Evolutionary conservation across 2,797 vertebrate genomes (phyloP).

Genomic region (Lateolabrax maculatus): DNA sequence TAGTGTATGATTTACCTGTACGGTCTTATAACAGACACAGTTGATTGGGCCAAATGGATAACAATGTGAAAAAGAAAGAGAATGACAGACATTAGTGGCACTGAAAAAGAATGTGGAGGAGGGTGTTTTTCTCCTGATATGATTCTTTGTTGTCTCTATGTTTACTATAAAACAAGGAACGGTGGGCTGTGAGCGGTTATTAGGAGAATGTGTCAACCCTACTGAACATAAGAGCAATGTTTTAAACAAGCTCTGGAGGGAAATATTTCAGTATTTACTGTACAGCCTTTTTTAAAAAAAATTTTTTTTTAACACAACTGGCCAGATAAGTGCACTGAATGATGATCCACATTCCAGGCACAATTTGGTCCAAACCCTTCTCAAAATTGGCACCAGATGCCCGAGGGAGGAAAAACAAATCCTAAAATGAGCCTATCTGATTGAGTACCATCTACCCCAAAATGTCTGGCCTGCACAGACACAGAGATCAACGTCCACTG

Average conservation of each 20-base stretch:
- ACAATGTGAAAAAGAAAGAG: slow-evolving; percentile 57
- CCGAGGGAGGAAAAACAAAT: slow-evolving; percentile 77
- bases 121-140: slow-evolving; percentile 4
- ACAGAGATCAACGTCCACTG: slow-evolving; percentile 66
- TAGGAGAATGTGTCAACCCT: neutral
- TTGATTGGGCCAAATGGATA: slow-evolving; percentile 42
- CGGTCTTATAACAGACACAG: slow-evolving; percentile 33
- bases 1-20: slow-evolving; percentile 73
- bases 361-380: slow-evolving; percentile 71
- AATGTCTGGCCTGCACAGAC: slow-evolving; percentile 67
- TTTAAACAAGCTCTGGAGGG: slow-evolving; percentile 19
- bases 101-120: slow-evolving; percentile 13
- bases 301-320: too few relatives aligned
- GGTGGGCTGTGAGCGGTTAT: neutral
- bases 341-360: slow-evolving; percentile 73
- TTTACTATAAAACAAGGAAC: neutral
- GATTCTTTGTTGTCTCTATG: neutral
- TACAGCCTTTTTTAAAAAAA: too few relatives aligned
- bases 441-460: slow-evolving; percentile 69
- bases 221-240: slow-evolving; percentile 5
- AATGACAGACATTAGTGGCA: slow-evolving; percentile 36
- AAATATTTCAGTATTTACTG: slow-evolving; percentile 34
- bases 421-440: slow-evolving; percentile 83
- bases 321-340: slow-evolving; percentile 62
- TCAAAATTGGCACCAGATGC: slow-evolving; percentile 86